Evolutionary conservation across 2,888 invertebrate species (phyloP), one percentile per base, ranked within the genome.

Genomic region (Cataglyphis albicans): DNA sequence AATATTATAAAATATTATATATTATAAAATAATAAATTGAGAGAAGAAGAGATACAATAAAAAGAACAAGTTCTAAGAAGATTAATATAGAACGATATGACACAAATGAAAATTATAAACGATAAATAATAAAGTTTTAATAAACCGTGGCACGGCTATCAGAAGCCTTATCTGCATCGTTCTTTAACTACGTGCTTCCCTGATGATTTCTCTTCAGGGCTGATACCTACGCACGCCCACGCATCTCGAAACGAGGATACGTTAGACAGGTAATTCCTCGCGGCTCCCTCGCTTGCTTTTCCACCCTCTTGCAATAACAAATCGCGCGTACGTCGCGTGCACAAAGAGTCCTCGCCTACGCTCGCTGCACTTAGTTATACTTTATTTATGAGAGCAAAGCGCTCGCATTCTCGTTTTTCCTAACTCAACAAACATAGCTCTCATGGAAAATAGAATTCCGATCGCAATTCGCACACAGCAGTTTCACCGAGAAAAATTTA

Each of bases 311-410:
- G 41, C 78, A 57, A 57, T 41, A 76, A 67, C 76, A 76, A 67
- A 76, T 76, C 67, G 67, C 55, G 76, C 64, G 25, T 65, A 55
- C 65, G 38, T 25, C 63, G 67, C 78, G 52, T 52, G 25, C 59
- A 48, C 35, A 78, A 59, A 68, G 68, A 41, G 1, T 21, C 15
- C 59, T 85, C 88, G 87, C 85, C 87, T 80, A 88, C 85, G 82
- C 76, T 68, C 21, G 32, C 29, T 32, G 73, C 35, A 38, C 64
- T 59, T 81, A 72, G 72, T 85, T 88, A 88, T 85, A 84, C 84
- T n/a, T 87, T 88, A 87, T 88, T 86, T 88, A 87, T 86, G 84
- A 88, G 72, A 74, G 48, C 70, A 41, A 73, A 78, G 61, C 82
- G 76, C 83, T 63, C 75, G 44, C 44, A 65, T 82, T 65, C 41